A percentile compares a stretch with the other conserved stretches of the same genome.
phyloP scores from a whole-genome alignment of 2,113 vertebrate species.

The Hylia prasina region DNA sequence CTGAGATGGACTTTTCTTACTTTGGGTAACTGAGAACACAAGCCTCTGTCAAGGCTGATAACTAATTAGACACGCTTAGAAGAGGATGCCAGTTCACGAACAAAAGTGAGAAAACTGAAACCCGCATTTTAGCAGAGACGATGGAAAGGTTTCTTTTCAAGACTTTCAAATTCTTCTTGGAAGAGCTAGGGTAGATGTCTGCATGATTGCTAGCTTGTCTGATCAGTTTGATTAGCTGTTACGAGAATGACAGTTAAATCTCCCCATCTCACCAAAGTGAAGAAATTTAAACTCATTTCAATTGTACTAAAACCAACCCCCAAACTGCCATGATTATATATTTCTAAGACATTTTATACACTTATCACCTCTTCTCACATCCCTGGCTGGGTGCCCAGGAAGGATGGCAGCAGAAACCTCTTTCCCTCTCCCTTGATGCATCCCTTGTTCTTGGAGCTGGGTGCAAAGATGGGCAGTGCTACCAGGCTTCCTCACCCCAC shows the following conservation, averaged over 20 bases:
- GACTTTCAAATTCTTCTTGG: not conserved
- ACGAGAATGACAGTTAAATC: constrained; percentile 46
- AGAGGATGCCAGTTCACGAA: not conserved
- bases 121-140: not conserved
- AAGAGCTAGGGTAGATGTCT: constrained; percentile 31
- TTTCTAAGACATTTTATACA: constrained; percentile 6
- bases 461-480: not conserved
- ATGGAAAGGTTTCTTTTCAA: constrained; percentile 9
- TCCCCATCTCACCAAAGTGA: constrained; percentile 18
- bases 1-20: not conserved
- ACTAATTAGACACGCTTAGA: not conserved
- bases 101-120: not conserved
- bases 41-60: not conserved
- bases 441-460: not conserved
- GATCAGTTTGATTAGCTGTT: constrained; percentile 42
- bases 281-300: constrained; percentile 34
- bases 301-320: constrained; percentile 30
- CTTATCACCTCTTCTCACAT: constrained; percentile 1
- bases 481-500: accelerated
- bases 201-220: constrained; percentile 46
- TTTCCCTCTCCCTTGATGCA: not conserved
- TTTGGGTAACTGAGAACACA: not conserved
- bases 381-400: constrained; percentile 21
- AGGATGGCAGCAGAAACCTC: not conserved
- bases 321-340: not conserved